Evolutionary conservation across 2,888 invertebrate genomes (phyloP).

Genomic region (Caenorhabditis sinica): DNA sequence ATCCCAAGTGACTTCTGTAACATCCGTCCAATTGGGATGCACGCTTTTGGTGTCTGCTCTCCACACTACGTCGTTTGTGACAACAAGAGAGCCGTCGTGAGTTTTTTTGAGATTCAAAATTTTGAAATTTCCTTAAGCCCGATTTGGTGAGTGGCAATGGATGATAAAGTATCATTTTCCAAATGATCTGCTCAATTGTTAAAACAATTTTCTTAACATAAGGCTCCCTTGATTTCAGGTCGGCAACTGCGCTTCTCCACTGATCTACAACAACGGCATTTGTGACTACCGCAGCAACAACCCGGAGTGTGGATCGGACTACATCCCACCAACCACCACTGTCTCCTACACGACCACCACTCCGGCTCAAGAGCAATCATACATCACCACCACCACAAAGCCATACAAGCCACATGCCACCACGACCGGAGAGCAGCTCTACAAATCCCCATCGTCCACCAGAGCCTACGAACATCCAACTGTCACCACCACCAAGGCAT

Average conservation of each 20-base stretch:
- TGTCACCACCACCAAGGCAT: conserved; percentile 4
- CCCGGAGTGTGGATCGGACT: conserved; percentile 54
- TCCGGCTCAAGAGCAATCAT: conserved; percentile 4
- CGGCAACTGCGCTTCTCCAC: conserved; percentile 57
- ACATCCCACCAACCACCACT: conserved; percentile 24
- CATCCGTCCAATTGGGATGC: conserved; percentile 53
- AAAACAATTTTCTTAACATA: neutral
- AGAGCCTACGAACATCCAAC: conserved; percentile 11
- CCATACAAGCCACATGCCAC: conserved; percentile 36
- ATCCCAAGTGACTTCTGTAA: conserved; percentile 60
- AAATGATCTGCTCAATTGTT: too few relatives aligned
- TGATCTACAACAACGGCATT: conserved; percentile 61
- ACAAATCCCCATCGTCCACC: conserved; percentile 7
- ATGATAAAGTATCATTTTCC: too few relatives aligned
- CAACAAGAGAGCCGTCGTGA: conserved; percentile 48
- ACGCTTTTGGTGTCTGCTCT: conserved; percentile 54
- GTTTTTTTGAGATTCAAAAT: too few relatives aligned
- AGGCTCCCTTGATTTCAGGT: conserved; percentile 21
- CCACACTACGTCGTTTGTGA: conserved; percentile 67
- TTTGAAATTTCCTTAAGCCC: too few relatives aligned
- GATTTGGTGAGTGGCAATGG: too few relatives aligned
- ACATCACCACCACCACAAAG: conserved; percentile 5
- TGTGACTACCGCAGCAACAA: conserved; percentile 65
- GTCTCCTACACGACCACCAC: conserved; percentile 17
- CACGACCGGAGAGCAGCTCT: conserved; percentile 7